Base-by-base conservation (phyloP, 2,888 invertebrate species). In the Lycophotia porphyrea region DNA sequence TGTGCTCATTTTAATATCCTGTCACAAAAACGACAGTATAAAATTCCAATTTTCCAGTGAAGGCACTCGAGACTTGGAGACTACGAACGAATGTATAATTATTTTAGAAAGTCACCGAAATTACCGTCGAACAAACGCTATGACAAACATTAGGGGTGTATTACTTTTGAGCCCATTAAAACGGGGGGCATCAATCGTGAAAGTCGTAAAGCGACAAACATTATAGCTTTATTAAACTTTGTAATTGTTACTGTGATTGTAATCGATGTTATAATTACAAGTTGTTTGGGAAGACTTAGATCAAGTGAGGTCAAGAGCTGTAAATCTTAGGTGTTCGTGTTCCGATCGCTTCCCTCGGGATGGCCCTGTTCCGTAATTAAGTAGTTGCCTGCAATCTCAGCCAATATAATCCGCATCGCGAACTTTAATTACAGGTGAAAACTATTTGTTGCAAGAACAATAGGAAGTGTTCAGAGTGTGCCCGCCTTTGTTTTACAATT, bases 381-480 rank as follows among this genome's bases (percentile, higher is more conserved):
- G 93, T 93, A 93, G 92, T 92, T 91, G 88, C 89, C 88, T 90
- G 90, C 92, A 92, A 93, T 94, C 92, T 92, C 91, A 91, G 88
- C 89, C 91, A 92, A 93, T 94, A 93, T 92, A 92, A 93, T 91
- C 92, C 90, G 85, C 81, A 84, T 90, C 81, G 89, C 92, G 91
- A 93, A 94, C 92, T 94, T 94, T 93, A 94, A 94, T 94, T 94
- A 93, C 89, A 90, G 88, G 89, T 91, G 88, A 89, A 90, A 89
- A 91, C 90, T 90, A 90, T 90, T 85, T 85, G 85, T 84, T 87
- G 76, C 81, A 86, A 86, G 86, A 89, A 90, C 89, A 90, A 90
- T 88, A 85, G 84, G 83, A 74, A 77, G 70, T 80, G 84, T 85
- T 88, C 76, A 80, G 78, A 80, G 72, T 84, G 84, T 81, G 76